phyloP scores from a whole-genome alignment of 1,140 invertebrate species.

The Trichomalopsis sarcophagae region DNA sequence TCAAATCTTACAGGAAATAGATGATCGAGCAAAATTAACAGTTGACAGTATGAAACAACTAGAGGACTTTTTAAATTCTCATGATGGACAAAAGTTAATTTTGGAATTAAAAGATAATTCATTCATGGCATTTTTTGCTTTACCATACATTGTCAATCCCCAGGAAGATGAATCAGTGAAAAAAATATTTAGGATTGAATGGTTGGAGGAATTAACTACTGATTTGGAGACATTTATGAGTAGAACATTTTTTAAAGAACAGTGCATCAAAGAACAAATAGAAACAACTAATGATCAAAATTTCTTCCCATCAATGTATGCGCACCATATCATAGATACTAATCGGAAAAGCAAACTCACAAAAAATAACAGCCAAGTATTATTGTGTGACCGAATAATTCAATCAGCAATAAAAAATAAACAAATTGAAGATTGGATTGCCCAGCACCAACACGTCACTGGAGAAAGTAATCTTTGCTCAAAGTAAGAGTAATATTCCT shows the following conservation, averaged over 20 bases:
- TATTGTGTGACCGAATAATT: constrained; percentile 23
- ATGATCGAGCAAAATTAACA: constrained; percentile 26
- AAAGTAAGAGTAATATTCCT: constrained; percentile 38
- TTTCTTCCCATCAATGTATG: constrained; percentile 13
- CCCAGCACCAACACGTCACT: constrained; percentile 43
- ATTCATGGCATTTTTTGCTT: constrained; percentile 77
- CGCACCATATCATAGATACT: background rate
- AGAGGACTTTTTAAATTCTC: constrained; percentile 75
- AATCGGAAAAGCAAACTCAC: constrained; percentile 1
- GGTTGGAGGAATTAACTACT: constrained; percentile 53
- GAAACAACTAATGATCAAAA: constrained; percentile 13
- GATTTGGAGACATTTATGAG: constrained; percentile 55
- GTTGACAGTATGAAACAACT: constrained; percentile 72
- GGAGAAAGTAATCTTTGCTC: constrained; percentile 36
- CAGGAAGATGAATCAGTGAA: constrained; percentile 75
- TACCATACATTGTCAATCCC: constrained; percentile 78
- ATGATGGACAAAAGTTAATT: constrained; percentile 65
- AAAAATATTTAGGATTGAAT: constrained; percentile 75
- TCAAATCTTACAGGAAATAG: constrained; percentile 25
- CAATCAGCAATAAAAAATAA: constrained; percentile 23
- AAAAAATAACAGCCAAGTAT: background rate
- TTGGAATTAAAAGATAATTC: constrained; percentile 76
- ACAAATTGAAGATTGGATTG: constrained; percentile 61
- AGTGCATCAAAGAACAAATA: constrained; percentile 21
- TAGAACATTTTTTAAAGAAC: constrained; percentile 52